Base-by-base conservation (phyloP, 1,140 invertebrate species). In the Dryas iulia region DNA sequence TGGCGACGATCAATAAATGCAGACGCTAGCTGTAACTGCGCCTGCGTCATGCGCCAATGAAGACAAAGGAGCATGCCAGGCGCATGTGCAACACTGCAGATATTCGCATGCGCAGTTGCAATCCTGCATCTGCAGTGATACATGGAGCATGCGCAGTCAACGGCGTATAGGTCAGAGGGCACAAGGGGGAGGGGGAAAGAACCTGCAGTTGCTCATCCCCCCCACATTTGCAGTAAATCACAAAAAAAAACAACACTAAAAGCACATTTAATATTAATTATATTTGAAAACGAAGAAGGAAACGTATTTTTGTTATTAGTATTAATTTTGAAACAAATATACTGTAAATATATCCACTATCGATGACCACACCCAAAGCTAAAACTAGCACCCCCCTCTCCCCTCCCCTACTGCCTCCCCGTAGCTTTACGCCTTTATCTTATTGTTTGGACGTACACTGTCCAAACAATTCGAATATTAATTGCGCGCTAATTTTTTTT, bases 1-100 rank as follows among this genome's bases (percentile, higher is more conserved):
- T 47, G 39, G 39, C 39, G 39, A 5, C 39, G 39, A 21, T 47
- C 39, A 10, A 47, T 47, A 21, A n/a, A 47, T 21, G 39, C 39
- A 47, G 39, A 21, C 8, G 18, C 39, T 21, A 47, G 39, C 18
- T 10, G 18, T 21, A 47, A 47, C 8, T 47, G 39, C 39, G 39
- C 39, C 18, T 47, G 39, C 39, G 39, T 18, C 39, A 1, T 47
- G 39, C 39, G 18, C 39, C 39, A 21, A 3, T 3, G 18, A 21
- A 0, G 18, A 47, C 18, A 47, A 47, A 47, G 39, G 21, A n/a
- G 21, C 21, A n/a, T 47, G 39, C 14, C 33, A 39, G 23, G 59
- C 39, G 39, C 59, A 60, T 60, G 33, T 60, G 59, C 59, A 39
- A 4, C 25, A 7, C 12, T 39, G 59, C 59, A 47, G 28, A 25